These are phyloP conservation scores for Mayetiola destructor DNA, from an alignment of 2,888 invertebrate species.

Conservation along the genomic window DNA sequence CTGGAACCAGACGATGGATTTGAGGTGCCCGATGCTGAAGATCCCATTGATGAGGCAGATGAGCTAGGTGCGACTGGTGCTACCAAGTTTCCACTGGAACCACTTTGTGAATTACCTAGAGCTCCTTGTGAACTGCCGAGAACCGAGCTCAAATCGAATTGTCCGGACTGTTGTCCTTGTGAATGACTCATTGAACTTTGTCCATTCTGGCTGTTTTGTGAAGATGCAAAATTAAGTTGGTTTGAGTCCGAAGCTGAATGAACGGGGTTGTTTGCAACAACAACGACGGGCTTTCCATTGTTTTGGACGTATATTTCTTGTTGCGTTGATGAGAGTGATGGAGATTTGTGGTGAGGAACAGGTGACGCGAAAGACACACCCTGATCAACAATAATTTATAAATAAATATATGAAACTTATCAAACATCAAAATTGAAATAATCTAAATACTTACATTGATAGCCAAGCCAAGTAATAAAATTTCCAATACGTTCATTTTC, in stretches of 20 bases:
- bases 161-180: no score
- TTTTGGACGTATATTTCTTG: not conserved
- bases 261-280: not conserved
- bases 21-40: not conserved
- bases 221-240: no score
- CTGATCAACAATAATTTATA: no score
- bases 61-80: not conserved
- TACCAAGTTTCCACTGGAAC: not conserved
- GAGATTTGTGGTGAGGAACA: not conserved
- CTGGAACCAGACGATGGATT: not conserved
- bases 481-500: not conserved
- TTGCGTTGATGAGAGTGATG: not conserved
- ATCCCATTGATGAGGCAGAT: not conserved
- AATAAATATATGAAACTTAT: no score
- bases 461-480: not conserved
- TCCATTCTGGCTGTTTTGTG: no score
- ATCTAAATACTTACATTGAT: not conserved
- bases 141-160: no score
- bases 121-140: not conserved
- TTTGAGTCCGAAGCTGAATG: not conserved
- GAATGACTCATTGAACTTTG: no score
- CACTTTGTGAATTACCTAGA: not conserved
- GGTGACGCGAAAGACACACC: not conserved
- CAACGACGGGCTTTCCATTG: slow-evolving; percentile 1
- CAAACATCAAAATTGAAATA: not conserved